These are phyloP conservation scores for Rafetus swinhoei DNA, from an alignment of 2,113 vertebrate genomes.

Conservation along the genomic window DNA sequence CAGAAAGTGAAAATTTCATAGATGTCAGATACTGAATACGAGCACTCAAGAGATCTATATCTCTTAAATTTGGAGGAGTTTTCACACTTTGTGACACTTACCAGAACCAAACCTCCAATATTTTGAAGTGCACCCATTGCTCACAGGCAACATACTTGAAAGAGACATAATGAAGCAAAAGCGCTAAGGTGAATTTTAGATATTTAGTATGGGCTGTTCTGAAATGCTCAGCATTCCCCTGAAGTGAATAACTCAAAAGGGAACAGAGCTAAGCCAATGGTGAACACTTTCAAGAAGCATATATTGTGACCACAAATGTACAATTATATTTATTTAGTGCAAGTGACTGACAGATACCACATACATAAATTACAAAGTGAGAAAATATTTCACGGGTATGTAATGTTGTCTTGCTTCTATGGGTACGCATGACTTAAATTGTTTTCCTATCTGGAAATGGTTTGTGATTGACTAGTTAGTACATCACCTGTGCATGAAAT, in stretches of 20 bases:
- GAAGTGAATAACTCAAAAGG: not conserved
- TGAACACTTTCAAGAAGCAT: not conserved
- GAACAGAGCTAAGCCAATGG: not conserved
- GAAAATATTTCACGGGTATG: not conserved
- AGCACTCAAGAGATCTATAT: not conserved
- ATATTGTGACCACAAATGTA: not conserved
- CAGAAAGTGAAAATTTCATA: accelerated
- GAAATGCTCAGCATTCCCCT: not conserved
- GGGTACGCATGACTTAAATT: not conserved
- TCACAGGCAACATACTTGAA: not conserved
- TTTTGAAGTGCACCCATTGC: not conserved
- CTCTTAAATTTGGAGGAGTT: not conserved
- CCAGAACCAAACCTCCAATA: not conserved
- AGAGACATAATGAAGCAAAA: not conserved
- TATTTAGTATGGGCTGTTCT: not conserved
- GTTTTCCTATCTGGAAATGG: conserved; percentile 13
- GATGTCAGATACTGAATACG: not conserved
- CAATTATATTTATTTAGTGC: not conserved
- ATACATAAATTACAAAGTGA: not conserved
- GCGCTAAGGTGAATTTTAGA: accelerated
- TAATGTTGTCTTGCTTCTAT: not conserved
- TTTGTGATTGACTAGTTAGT: not conserved
- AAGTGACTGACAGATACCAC: not conserved
- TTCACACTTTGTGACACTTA: not conserved
- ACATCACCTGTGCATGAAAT: not conserved